Percentiles rank a stretch among this genome's conserved stretches.
phyloP scores from a whole-genome alignment of 1,140 invertebrate genomes.

The Apocrypta bakeri region DNA sequence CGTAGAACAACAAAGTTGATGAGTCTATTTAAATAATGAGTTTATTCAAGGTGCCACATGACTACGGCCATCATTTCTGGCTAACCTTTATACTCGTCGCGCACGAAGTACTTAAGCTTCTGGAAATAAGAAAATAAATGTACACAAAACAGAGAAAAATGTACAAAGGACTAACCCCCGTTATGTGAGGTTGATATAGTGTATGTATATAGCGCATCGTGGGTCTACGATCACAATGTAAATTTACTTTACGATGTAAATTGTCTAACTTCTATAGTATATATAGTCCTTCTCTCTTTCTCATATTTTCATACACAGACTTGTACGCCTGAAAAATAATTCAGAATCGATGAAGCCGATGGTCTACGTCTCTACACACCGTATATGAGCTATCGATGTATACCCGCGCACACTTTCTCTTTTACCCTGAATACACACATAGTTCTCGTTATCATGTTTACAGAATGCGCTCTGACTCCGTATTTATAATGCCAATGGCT shows the following conservation, averaged over 20 bases:
- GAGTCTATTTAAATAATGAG: constrained; percentile 11
- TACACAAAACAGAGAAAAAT: neutral
- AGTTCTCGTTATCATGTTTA: constrained; percentile 18
- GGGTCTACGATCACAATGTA: neutral
- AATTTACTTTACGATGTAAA: constrained; percentile 29
- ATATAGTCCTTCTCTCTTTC: neutral
- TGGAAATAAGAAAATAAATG: neutral
- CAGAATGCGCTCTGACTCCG: neutral
- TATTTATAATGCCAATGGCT: neutral
- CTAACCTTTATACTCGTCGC: neutral
- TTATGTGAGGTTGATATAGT: neutral
- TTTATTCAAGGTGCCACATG: neutral
- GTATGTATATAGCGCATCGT: neutral
- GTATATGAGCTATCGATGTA: neutral
- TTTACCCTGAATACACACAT: neutral
- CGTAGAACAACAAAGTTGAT: neutral
- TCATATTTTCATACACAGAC: neutral
- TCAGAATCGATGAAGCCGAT: constrained; percentile 22
- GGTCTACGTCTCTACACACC: neutral
- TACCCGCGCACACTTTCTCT: neutral
- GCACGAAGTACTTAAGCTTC: neutral
- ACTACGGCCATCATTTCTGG: neutral
- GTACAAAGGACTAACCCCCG: neutral
- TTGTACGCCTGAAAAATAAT: neutral
- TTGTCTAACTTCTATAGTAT: neutral